A percentile compares a stretch with the other conserved stretches of the same genome.
Evolutionary conservation across 2,888 invertebrate species (phyloP).

Genomic region (Lithophane ornitopus): DNA sequence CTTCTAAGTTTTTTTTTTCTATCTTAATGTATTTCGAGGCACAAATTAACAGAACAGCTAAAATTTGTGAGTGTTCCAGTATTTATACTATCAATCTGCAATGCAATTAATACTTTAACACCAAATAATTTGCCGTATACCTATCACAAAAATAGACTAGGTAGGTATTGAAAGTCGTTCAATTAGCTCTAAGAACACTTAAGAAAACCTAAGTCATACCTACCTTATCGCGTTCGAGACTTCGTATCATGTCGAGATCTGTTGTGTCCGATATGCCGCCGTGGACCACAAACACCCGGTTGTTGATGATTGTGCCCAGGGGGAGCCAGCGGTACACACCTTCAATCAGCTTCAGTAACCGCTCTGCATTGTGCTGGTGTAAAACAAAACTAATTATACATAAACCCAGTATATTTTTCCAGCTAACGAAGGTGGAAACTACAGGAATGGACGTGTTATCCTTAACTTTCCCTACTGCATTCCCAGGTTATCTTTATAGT

Average conservation of each 20-base stretch:
- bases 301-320: constrained; percentile 96
- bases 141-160: background rate
- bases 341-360: constrained; percentile 95
- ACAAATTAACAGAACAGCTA: background rate
- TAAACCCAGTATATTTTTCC: background rate
- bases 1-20: background rate
- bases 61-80: background rate
- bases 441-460: background rate
- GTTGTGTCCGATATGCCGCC: constrained; percentile 98
- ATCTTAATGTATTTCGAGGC: background rate
- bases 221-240: constrained; percentile 96
- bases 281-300: constrained; percentile 97
- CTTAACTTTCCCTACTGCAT: background rate
- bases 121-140: background rate
- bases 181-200: constrained; percentile 9
- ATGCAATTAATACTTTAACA: background rate
- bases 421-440: background rate
- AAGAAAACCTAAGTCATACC: constrained; percentile 84
- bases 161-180: background rate
- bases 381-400: constrained; percentile 19
- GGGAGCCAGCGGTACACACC: constrained; percentile 98
- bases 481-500: background rate
- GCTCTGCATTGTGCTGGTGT: constrained; percentile 93
- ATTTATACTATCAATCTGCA: background rate
- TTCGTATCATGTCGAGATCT: constrained; percentile 94